Evolutionary conservation across 37 sponge, comb jelly and placozoan species (phyloP), one percentile per base, ranked within the genome.

Genomic region (Chondrosia reniformis): DNA sequence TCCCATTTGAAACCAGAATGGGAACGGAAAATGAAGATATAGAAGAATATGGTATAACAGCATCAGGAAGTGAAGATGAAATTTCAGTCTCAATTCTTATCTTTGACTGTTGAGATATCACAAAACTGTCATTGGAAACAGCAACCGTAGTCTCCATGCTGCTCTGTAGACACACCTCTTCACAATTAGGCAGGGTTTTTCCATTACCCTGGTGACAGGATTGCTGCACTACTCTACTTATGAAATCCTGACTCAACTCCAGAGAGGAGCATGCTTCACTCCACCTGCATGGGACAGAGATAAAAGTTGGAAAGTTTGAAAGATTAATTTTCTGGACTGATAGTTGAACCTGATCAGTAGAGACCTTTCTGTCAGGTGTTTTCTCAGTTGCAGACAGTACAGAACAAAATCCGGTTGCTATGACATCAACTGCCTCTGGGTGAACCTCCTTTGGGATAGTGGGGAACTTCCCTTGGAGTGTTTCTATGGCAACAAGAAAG

Each of bases 1-100:
- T 75, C 79, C 75, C 66, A 69, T 69, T 69, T 40, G 72, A 58
- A 31, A 62, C 61, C 22, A 84, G 84, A 69, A 89, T 76, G 25
- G 89, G 75, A 41, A 89, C 25, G 0, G 41, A 32, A 15, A 84
- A 28, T 17, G 81, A 84, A 21, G 77, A 24, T 5, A 89, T 45
- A 55, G 32, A 65, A 17, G 89, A 89, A 24, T 74, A 54, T 17
- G 81, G 75, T 43, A 42, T 42, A 0, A 81, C 64, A 24, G n/a
- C 33, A 3, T 62, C 37, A 0, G 82, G 85, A 44, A 81, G 46
- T 31, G 82, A 77, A 12, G 79, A 74, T 30, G 43, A 45, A 55
- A 84, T 84, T 24, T 76, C 49, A 4, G 78, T 27, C 2, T 27
- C 30, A 15, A 89, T 77, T 17, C 3, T 63, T 0, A 59, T 49